Evolutionary conservation across 2,888 invertebrate genomes (phyloP).

Genomic region (Plagodis pulveraria): DNA sequence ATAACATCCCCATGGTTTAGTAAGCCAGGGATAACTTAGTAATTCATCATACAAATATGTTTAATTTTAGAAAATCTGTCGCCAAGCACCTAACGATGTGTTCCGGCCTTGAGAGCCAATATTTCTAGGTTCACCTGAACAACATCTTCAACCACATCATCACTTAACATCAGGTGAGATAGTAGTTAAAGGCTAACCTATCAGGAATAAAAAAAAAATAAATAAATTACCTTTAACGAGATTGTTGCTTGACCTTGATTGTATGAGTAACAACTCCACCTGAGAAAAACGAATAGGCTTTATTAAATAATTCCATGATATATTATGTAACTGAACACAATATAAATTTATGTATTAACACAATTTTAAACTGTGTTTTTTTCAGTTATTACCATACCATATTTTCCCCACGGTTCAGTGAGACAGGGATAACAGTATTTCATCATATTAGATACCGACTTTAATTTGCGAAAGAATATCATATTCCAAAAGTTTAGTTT

Average conservation of each 20-base stretch:
- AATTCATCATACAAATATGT: slow-evolving; percentile 67
- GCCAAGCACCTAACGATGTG: too few species aligned
- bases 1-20: slow-evolving; percentile 47
- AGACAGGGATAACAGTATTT: slow-evolving; percentile 72
- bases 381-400: slow-evolving; percentile 69
- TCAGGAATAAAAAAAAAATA: too few species aligned
- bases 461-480: too few species aligned
- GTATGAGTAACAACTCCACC: too few species aligned
- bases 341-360: not conserved
- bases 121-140: too few species aligned
- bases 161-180: too few species aligned
- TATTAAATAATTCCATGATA: not conserved
- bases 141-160: too few species aligned
- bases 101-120: too few species aligned
- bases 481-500: not conserved
- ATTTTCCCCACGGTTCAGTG: slow-evolving; percentile 64
- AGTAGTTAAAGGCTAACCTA: too few species aligned
- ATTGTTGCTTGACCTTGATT: not conserved
- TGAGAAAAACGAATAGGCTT: too few species aligned
- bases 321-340: too few species aligned
- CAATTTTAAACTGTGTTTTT: not conserved
- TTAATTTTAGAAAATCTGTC: too few species aligned
- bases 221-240: slow-evolving; percentile 1
- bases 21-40: slow-evolving; percentile 72
- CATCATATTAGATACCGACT: slow-evolving; percentile 49